Percentiles rank a stretch among this genome's conserved stretches.
phyloP scores from a whole-genome alignment of 2,888 invertebrate species.

The Drosophila colorata region DNA sequence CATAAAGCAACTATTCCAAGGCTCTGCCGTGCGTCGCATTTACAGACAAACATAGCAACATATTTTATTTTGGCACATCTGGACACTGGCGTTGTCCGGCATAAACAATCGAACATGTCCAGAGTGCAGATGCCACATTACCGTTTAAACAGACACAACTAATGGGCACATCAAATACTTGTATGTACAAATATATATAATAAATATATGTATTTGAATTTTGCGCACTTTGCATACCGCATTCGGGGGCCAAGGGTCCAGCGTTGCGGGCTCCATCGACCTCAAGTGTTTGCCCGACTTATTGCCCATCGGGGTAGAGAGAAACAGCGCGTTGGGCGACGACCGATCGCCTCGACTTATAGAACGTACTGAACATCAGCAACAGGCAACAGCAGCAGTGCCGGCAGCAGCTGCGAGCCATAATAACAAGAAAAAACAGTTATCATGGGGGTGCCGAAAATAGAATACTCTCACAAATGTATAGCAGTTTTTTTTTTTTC shows the following conservation, averaged over 20 bases:
- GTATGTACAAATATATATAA: slow-evolving; percentile 6
- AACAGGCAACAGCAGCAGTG: slow-evolving; percentile 26
- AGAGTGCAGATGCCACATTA: slow-evolving; percentile 37
- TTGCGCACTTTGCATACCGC: slow-evolving; percentile 57
- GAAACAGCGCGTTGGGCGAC: slow-evolving; percentile 39
- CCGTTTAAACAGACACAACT: slow-evolving; percentile 19
- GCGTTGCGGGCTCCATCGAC: slow-evolving; percentile 10
- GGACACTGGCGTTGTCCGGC: slow-evolving; percentile 35
- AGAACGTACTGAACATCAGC: slow-evolving; percentile 64
- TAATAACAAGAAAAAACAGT: slow-evolving; percentile 35
- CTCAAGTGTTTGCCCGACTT: slow-evolving; percentile 54
- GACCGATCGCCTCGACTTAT: slow-evolving; percentile 67
- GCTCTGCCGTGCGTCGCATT: slow-evolving; percentile 4
- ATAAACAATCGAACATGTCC: slow-evolving; percentile 46
- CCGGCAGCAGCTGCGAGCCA: slow-evolving; percentile 17
- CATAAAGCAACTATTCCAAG: not conserved
- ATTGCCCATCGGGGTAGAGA: slow-evolving; percentile 60
- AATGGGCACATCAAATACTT: slow-evolving; percentile 11
- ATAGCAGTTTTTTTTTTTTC: too few species aligned
- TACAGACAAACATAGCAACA: not conserved
- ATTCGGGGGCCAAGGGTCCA: slow-evolving; percentile 36
- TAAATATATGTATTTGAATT: slow-evolving; percentile 2
- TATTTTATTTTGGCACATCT: slow-evolving; percentile 54
- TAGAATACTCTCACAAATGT: slow-evolving; percentile 4
- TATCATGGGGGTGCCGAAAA: not conserved